Base-by-base conservation (phyloP, 92 coral and sea anemone genomes). In the Micromussa lordhowensis region DNA sequence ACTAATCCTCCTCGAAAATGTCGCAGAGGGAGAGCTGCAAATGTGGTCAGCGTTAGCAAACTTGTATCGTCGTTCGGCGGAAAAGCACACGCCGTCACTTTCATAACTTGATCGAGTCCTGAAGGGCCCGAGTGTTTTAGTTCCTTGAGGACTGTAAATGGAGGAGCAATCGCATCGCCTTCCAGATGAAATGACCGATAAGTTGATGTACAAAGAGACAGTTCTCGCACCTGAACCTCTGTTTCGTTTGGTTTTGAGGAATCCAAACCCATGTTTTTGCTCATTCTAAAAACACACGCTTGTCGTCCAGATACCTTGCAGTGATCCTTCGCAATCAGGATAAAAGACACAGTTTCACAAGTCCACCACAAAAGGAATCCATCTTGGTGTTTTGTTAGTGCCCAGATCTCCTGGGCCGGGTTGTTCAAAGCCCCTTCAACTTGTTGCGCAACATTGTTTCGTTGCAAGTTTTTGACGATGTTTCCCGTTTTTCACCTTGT, bases 1-100 rank as follows among this genome's bases (percentile, higher is more conserved):
- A 96, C 94, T 69, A 92, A 96, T 30, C 99, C 99, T 5, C 98
- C 98, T 80, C 94, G 91, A 26, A 95, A 92, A 28, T 88, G 68
- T 35, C 96, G 78, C 11, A 85, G 58, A 35, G 87, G 86, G 40
- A 68, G 91, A 36, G 86, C 89, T 10, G 95, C 88, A 14, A 94
- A 88, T 4, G 95, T 93, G 0, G 93, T 95, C 24, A 94, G 94
- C 73, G 96, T 89, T 44, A 95, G 36, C n/a, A 95, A 85, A 26
- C 87, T 87, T 2, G 92, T 57, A 59, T 95, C 98, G 44, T 95
- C 96, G 68, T 95, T 88, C 36, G 91, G 87, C 21, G 92, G 82
- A 85, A 95, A 95, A 34, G 91, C 85, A 81, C 98, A 94, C 24
- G 96, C 96, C 40, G 92, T 76, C 22, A 95, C 88, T 66, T 92